Evolutionary conservation across 2,113 vertebrate genomes (phyloP).

Genomic region (Pardalotus punctatus): DNA sequence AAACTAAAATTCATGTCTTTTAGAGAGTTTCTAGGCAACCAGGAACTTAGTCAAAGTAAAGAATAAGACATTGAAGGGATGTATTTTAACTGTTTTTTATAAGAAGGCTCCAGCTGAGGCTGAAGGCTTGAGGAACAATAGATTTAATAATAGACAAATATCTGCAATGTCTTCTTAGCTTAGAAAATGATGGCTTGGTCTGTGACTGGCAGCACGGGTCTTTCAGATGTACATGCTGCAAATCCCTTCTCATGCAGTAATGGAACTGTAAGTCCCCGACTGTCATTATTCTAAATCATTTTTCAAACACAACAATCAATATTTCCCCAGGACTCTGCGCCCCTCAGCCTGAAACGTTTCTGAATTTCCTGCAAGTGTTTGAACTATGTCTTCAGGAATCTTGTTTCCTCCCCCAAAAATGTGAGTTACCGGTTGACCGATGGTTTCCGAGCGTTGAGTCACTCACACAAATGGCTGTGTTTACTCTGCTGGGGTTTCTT

Average conservation of each 20-base stretch:
- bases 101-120: background rate
- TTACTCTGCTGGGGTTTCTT: background rate
- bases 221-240: background rate
- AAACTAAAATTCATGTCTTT: background rate
- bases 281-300: background rate
- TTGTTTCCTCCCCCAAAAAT: background rate
- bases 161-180: background rate
- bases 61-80: background rate
- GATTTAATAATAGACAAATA: background rate
- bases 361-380: background rate
- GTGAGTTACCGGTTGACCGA: background rate
- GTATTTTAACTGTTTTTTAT: background rate
- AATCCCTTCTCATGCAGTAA: background rate
- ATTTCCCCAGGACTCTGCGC: background rate
- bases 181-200: background rate
- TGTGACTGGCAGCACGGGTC: background rate
- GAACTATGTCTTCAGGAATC: background rate
- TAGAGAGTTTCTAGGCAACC: conserved; percentile 53
- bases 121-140: conserved; percentile 5
- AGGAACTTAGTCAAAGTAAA: background rate
- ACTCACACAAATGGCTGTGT: background rate
- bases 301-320: background rate
- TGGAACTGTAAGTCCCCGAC: background rate
- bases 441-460: conserved; percentile 19
- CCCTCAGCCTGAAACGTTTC: background rate